Conservation (phyloP, 2,888 invertebrate genomes). For the Dynastes grantii region DNA sequence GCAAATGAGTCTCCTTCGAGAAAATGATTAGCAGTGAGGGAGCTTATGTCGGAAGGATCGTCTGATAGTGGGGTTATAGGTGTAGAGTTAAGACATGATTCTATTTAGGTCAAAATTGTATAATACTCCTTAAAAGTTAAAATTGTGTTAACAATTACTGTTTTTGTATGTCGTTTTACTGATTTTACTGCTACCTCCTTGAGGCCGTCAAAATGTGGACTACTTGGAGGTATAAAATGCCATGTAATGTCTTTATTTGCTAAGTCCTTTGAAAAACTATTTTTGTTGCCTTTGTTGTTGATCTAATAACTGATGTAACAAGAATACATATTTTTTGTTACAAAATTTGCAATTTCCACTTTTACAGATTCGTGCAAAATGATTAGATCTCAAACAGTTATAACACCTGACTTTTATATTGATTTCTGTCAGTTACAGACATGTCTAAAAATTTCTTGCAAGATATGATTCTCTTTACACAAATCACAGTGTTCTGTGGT, state of each 20-base stretch:
- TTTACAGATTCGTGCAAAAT: too few relatives aligned
- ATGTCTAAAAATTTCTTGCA: too few relatives aligned
- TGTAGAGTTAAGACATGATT: constrained; percentile 53
- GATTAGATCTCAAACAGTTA: too few relatives aligned
- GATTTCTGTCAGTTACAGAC: too few relatives aligned
- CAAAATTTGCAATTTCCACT: too few relatives aligned
- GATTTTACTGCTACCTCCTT: constrained; percentile 51
- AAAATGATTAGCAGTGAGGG: constrained; percentile 54
- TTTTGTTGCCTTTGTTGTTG: neutral
- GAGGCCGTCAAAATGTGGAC: constrained; percentile 52
- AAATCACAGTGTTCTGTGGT: too few relatives aligned
- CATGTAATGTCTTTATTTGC: constrained; percentile 38
- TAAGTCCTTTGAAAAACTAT: neutral
- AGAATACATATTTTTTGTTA: too few relatives aligned
- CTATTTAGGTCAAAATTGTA: constrained; percentile 53
- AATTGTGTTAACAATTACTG: too few relatives aligned
- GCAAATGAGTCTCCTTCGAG: constrained; percentile 51
- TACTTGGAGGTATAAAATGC: constrained; percentile 52
- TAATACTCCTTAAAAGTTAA: neutral
- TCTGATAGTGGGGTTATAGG: constrained; percentile 53
- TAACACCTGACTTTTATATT: too few relatives aligned
- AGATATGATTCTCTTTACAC: too few relatives aligned
- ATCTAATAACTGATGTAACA: neutral
- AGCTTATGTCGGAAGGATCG: constrained; percentile 51
- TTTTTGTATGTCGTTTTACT: constrained; percentile 49